Conservation (phyloP, 64 coral and sea anemone species). For the Stichodactyla mertensii region DNA sequence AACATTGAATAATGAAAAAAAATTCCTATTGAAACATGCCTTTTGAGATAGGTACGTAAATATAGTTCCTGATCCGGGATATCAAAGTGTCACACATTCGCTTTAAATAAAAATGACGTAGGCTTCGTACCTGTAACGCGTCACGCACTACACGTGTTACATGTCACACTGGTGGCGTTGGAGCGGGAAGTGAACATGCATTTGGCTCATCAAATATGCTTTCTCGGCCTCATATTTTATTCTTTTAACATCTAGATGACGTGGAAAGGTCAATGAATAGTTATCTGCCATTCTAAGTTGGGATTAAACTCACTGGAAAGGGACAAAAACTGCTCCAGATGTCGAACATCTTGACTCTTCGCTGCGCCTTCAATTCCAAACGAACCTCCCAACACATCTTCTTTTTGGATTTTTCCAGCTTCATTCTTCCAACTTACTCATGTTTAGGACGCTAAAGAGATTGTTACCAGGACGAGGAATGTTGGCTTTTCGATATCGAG, state of each 20-base stretch:
- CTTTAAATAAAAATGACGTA: not conserved
- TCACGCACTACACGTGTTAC: not conserved
- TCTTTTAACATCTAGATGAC: slow-evolving; percentile 10
- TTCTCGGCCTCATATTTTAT: slow-evolving; percentile 3
- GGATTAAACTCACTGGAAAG: not conserved
- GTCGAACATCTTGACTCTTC: not conserved
- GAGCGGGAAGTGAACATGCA: not conserved
- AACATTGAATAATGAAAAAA: too few species aligned
- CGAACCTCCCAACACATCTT: not conserved
- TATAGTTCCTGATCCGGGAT: too few species aligned
- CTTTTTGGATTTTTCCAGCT: not conserved
- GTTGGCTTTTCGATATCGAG: slow-evolving; percentile 25
- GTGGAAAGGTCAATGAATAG: slow-evolving; percentile 20
- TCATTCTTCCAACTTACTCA: not conserved
- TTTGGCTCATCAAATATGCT: not conserved
- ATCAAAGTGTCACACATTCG: too few species aligned
- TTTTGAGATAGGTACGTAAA: too few species aligned
- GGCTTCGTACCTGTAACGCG: not conserved
- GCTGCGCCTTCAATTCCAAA: not conserved
- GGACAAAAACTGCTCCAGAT: not conserved
- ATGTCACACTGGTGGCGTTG: not conserved
- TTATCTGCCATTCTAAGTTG: not conserved
- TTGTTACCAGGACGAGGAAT: slow-evolving; percentile 17
- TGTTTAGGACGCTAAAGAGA: slow-evolving; percentile 6
- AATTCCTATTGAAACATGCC: too few species aligned